Conservation (phyloP, 2,113 vertebrate genomes). For the Plecotus auritus region DNA sequence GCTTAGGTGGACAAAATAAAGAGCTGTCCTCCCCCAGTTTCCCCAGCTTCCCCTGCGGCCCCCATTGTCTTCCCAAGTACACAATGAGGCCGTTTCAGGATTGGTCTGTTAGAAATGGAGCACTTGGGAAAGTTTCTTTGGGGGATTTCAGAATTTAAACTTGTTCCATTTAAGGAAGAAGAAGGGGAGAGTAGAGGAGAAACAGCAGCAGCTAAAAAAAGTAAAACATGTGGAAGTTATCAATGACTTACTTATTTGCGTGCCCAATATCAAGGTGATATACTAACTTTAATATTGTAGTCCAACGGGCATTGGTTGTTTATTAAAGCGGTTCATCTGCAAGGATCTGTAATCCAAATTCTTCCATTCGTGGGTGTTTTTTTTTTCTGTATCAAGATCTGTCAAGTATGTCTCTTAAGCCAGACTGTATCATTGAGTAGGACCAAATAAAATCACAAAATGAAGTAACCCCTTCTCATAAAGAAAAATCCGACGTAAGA, state of each 20-base stretch:
- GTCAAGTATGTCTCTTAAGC: conserved; percentile 30
- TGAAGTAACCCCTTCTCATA: conserved; percentile 46
- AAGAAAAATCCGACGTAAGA: conserved; percentile 22
- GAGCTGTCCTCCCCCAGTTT: background rate
- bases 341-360: conserved; percentile 12
- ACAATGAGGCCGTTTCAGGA: background rate
- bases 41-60: background rate
- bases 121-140: conserved; percentile 16
- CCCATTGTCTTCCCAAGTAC: background rate
- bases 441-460: conserved; percentile 53
- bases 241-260: background rate
- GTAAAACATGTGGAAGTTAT: conserved; percentile 26
- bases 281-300: background rate
- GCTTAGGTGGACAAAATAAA: background rate
- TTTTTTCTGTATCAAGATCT: conserved; percentile 22
- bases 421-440: conserved; percentile 28
- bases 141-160: conserved; percentile 25
- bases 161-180: conserved; percentile 37
- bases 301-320: conserved; percentile 31
- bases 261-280: conserved; percentile 12
- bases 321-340: conserved; percentile 10
- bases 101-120: background rate
- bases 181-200: background rate
- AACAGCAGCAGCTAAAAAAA: background rate
- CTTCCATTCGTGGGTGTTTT: background rate